phyloP scores from a whole-genome alignment of 2,113 vertebrate species.

The Gymnogyps californianus region DNA sequence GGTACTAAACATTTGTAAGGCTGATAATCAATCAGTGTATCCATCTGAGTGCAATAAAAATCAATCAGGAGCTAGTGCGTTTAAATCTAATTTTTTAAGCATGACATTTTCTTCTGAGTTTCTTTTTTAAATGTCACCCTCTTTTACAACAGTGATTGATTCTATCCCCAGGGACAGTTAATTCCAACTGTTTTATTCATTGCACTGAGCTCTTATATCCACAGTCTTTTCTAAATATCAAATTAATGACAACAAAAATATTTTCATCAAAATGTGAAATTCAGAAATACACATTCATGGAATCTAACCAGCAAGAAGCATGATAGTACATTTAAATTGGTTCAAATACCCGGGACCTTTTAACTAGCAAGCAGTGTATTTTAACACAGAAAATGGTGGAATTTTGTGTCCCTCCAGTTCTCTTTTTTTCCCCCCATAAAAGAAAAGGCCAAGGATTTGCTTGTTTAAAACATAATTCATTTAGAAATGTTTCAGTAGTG shows the following conservation, averaged over 20 bases:
- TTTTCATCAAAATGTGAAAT: constrained; percentile 51
- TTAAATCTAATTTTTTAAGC: constrained; percentile 87
- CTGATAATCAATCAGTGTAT: constrained; percentile 79
- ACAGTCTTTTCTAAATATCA: constrained; percentile 56
- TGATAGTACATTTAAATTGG: not conserved
- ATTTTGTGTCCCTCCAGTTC: not conserved
- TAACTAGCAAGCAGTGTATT: not conserved
- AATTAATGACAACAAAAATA: constrained; percentile 66
- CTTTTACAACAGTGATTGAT: constrained; percentile 80
- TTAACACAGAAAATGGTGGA: not conserved
- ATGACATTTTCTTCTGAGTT: constrained; percentile 82
- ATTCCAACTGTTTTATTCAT: constrained; percentile 73
- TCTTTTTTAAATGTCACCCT: constrained; percentile 83
- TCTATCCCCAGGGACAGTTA: constrained; percentile 76
- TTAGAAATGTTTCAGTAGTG: constrained; percentile 33
- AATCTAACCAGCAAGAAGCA: not conserved
- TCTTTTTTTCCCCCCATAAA: not conserved
- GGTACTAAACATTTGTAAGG: constrained; percentile 75
- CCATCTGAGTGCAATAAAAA: constrained; percentile 80
- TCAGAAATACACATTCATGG: not conserved
- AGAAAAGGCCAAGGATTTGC: constrained; percentile 13
- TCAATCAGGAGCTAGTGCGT: constrained; percentile 78
- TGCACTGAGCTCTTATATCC: constrained; percentile 46
- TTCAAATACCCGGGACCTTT: not conserved
- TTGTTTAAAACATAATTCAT: constrained; percentile 56